These are phyloP conservation scores for Oedothorax gibbosus DNA, from an alignment of 1,140 invertebrate genomes.

Conservation along the genomic window DNA sequence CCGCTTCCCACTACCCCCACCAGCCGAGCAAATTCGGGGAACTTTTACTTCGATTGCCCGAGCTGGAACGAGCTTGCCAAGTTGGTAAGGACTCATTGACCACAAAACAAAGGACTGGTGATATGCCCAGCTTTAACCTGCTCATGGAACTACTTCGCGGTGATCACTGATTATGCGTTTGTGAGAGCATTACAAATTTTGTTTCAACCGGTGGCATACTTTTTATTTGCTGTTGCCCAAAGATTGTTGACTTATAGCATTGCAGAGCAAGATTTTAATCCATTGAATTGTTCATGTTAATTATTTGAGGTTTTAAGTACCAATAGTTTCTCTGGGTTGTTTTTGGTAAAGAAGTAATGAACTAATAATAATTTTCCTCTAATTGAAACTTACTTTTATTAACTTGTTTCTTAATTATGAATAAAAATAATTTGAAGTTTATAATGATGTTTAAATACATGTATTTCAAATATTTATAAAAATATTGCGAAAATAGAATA, in stretches of 20 bases:
- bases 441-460: no score
- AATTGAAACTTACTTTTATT: no score
- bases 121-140: constrained; percentile 88
- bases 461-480: no score
- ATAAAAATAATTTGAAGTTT: no score
- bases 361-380: no score
- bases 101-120: constrained; percentile 88
- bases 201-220: constrained; percentile 48
- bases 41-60: constrained; percentile 89
- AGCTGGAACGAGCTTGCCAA: constrained; percentile 93
- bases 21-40: constrained; percentile 95
- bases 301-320: not conserved
- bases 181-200: constrained; percentile 8
- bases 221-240: constrained; percentile 58
- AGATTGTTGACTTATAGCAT: constrained; percentile 28
- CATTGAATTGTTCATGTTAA: not conserved
- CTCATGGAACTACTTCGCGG: constrained; percentile 94
- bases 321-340: not conserved
- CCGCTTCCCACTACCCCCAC: constrained; percentile 89
- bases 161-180: constrained; percentile 70
- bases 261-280: constrained; percentile 24
- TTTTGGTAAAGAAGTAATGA: no score
- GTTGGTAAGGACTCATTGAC: constrained; percentile 92
- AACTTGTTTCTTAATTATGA: no score
- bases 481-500: no score